Percentiles rank a stretch among this genome's conserved stretches.
phyloP scores from a whole-genome alignment of 2,888 invertebrate species.

The Ectemnius cavifrons region DNA sequence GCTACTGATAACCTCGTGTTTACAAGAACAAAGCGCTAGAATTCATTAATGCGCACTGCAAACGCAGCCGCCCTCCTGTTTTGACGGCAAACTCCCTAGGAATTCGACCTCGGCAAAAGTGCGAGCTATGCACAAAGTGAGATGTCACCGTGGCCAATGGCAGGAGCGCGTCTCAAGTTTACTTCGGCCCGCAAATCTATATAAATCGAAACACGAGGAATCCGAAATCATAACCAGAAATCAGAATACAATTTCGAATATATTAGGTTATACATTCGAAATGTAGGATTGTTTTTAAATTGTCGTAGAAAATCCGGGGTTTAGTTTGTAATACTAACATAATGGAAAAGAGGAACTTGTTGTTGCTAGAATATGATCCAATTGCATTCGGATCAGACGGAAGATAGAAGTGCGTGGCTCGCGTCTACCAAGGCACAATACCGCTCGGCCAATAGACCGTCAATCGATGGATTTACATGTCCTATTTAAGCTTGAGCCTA shows the following conservation, averaged over 20 bases:
- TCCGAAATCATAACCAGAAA: background rate
- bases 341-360: no score
- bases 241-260: background rate
- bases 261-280: background rate
- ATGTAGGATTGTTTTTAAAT: no score
- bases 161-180: constrained; percentile 19
- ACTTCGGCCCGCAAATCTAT: constrained; percentile 34
- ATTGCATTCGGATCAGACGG: no score
- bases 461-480: constrained; percentile 52
- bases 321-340: no score
- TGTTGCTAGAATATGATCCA: no score
- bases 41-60: background rate
- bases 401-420: background rate
- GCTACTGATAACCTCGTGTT: constrained; percentile 1
- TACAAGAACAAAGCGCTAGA: background rate
- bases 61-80: background rate
- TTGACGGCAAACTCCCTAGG: constrained; percentile 4
- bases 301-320: no score
- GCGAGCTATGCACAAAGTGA: constrained; percentile 59
- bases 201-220: constrained; percentile 18
- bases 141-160: constrained; percentile 40
- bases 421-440: background rate
- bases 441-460: constrained; percentile 17
- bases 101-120: constrained; percentile 33
- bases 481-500: constrained; percentile 41